A percentile compares a stretch with the other conserved stretches of the same genome.
Evolutionary conservation across 2,888 invertebrate genomes (phyloP).

Genomic region (Aplocera efformata): DNA sequence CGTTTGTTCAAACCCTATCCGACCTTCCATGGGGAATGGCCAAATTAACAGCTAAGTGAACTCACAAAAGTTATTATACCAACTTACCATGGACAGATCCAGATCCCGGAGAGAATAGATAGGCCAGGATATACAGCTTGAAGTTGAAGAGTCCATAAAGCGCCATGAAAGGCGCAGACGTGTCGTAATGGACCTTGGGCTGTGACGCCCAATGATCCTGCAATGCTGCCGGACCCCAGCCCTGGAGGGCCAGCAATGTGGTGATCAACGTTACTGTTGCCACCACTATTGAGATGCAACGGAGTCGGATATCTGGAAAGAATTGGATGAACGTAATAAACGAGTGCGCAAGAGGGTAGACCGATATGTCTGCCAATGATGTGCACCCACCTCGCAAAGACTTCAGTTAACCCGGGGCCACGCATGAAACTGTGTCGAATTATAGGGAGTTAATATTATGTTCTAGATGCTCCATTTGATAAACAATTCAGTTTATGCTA

Average conservation of each 20-base stretch:
- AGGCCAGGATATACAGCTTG: constrained; percentile 95
- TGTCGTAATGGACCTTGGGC: constrained; percentile 91
- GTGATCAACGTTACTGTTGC: constrained; percentile 88
- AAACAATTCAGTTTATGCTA: no score
- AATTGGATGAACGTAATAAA: no score
- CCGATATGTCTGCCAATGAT: no score
- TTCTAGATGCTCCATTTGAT: not conserved
- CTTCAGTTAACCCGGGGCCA: no score
- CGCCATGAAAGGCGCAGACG: constrained; percentile 97
- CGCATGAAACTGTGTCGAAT: no score
- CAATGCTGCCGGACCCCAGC: constrained; percentile 93
- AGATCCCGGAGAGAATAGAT: constrained; percentile 93
- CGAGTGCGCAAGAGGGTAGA: no score
- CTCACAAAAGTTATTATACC: no score
- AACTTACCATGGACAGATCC: constrained; percentile 90
- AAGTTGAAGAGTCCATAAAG: constrained; percentile 96
- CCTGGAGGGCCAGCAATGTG: constrained; percentile 86
- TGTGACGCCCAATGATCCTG: constrained; percentile 97
- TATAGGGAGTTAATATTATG: not conserved
- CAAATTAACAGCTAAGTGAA: no score
- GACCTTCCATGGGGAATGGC: no score
- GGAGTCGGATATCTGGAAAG: constrained; percentile 91
- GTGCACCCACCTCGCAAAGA: no score
- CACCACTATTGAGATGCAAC: constrained; percentile 93
- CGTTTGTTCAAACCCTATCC: no score